Conservation (phyloP, 2,113 vertebrate species). For the Burhinus oedicnemus region DNA sequence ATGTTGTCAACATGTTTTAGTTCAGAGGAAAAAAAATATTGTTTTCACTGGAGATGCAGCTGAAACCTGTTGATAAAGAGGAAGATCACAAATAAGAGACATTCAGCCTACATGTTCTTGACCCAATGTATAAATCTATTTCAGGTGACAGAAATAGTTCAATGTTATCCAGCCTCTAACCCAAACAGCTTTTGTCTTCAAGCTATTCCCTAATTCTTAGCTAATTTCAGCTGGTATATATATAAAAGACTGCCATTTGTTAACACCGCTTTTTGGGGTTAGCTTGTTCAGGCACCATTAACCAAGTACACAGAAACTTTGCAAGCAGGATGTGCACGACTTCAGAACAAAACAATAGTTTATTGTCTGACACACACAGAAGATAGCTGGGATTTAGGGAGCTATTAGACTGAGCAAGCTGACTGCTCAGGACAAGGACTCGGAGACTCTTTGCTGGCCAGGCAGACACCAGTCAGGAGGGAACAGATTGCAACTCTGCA, state of each 20-base stretch:
- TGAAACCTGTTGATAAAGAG: background rate
- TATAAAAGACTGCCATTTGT: background rate
- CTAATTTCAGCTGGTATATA: background rate
- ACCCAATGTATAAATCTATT: background rate
- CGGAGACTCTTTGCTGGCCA: background rate
- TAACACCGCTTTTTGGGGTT: background rate
- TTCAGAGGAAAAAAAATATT: background rate
- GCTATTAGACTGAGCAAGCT: background rate
- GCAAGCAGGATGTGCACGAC: fast-evolving
- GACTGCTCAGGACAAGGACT: background rate
- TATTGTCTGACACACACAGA: background rate
- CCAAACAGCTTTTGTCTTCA: background rate
- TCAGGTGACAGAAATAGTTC: background rate
- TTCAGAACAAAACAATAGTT: background rate
- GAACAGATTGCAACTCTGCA: background rate
- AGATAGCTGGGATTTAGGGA: background rate
- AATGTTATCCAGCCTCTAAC: background rate
- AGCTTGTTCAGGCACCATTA: background rate
- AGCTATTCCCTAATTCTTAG: background rate
- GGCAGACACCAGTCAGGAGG: background rate
- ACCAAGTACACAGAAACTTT: background rate
- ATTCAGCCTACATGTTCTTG: background rate
- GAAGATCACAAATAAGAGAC: background rate
- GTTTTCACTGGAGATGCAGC: background rate
- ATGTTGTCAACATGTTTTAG: background rate